Percentiles rank a stretch among this genome's conserved stretches.
These are phyloP conservation scores for Ceyx melanurus DNA, from an alignment of 2,113 vertebrate genomes.

Conservation along the genomic window DNA sequence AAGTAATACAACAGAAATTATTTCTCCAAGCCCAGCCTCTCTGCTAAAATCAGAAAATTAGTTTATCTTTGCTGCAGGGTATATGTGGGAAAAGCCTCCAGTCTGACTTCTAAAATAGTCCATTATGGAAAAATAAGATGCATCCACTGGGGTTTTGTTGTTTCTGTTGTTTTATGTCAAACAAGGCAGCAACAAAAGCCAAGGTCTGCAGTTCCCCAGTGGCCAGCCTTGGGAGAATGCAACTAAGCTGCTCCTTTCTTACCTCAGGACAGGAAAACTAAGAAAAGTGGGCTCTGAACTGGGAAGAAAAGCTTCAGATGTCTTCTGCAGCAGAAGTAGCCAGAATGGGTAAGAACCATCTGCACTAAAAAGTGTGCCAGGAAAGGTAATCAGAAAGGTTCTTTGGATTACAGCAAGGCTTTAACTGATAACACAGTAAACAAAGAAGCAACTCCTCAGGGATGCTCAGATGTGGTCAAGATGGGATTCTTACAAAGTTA, in stretches of 20 bases:
- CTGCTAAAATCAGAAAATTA: background rate
- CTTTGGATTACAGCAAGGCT: background rate
- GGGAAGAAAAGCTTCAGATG: background rate
- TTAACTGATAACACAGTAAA: slow-evolving; percentile 56
- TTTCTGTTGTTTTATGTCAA: background rate
- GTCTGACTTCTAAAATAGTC: background rate
- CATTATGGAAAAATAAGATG: background rate
- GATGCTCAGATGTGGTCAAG: slow-evolving; percentile 55
- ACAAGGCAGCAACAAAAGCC: background rate
- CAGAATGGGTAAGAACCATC: background rate
- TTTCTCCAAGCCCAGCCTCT: background rate
- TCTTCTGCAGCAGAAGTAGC: background rate
- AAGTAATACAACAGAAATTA: background rate
- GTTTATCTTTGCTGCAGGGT: background rate
- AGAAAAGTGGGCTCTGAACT: background rate
- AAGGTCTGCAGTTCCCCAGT: background rate
- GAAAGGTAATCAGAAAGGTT: background rate
- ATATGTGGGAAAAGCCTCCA: background rate
- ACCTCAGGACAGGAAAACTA: background rate
- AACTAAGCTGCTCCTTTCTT: background rate
- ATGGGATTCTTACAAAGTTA: slow-evolving; percentile 49
- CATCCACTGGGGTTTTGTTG: background rate
- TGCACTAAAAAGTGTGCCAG: background rate
- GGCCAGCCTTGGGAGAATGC: background rate
- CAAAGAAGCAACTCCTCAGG: slow-evolving; percentile 30